Base-by-base conservation (phyloP, 2,113 vertebrate species). In the Panthera leo region DNA sequence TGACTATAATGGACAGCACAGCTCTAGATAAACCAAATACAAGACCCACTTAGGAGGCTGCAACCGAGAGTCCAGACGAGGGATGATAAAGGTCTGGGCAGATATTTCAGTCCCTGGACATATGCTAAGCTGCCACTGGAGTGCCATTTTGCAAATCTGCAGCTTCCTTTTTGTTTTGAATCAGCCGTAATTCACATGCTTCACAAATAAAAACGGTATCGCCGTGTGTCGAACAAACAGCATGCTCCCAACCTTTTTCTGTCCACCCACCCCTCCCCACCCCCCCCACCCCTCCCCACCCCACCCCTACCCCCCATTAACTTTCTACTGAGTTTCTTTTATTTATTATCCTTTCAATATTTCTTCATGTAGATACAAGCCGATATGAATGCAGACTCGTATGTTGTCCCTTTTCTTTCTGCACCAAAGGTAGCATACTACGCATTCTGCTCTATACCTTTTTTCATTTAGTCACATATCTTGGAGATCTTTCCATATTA, bases 131-230 rank as follows among this genome's bases (percentile, higher is more conserved):
- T 58, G 36, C 18, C 67, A 65, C 4, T 29, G 21, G 85, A 84
- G 84, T 75, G 58, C 31, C 58, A 91, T 29, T 79, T 67, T 68
- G 21, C 70, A 85, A 88, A 88, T n/a, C 63, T 4, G 27, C n/a
- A 85, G 82, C 82, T 71, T 67, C 25, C 6, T 86, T 96, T 76
- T 96, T 90, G 42, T 93, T 93, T 83, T 87, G 75, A 95, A 71
- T 55, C 68, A n/a, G 31, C 31, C 48, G 65, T 80, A 85, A 89
- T 45, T 94, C 86, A 94, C 58, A 42, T 25, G 36, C 36, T 34
- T 93, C 71, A 82, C 79, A 95, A 87, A 85, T 31, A 83, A 58
- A 84, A 91, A 55, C 23, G 68, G 51, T 5, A 80, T 31, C 82
- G 27, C 13, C 55, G 13, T 36, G 76, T 39, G 51, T 48, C 68